phyloP scores from a whole-genome alignment of 92 coral and sea anemone genomes.

The Bergia sp. region DNA sequence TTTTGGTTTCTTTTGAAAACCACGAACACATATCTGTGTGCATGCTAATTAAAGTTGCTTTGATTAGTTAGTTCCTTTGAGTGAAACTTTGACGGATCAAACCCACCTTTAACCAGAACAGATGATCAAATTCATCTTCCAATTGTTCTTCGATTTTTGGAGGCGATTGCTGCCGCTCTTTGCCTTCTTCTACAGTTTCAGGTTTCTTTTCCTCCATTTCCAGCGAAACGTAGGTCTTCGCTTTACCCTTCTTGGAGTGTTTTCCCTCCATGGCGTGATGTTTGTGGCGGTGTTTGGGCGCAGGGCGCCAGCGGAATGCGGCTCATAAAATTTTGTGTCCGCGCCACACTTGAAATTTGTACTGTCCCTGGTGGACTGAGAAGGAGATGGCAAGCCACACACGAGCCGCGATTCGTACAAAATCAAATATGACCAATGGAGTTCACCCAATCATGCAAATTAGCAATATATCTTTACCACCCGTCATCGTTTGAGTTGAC shows the following conservation, averaged over 20 bases:
- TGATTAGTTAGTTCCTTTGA: no score
- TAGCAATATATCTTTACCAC: neutral
- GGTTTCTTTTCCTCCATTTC: conserved; percentile 65
- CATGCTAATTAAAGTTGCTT: neutral
- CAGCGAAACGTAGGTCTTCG: conserved; percentile 54
- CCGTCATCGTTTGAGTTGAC: neutral
- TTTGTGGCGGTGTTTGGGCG: neutral
- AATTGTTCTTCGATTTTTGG: conserved; percentile 41
- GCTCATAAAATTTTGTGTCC: neutral
- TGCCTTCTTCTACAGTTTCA: conserved; percentile 31
- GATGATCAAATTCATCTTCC: conserved; percentile 61
- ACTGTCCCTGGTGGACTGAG: conserved; percentile 11
- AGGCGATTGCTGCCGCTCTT: conserved; percentile 36
- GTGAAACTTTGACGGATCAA: neutral
- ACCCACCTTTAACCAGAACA: conserved; percentile 74
- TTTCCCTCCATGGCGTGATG: conserved; percentile 44
- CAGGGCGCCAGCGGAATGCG: conserved; percentile 8
- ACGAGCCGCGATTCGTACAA: neutral
- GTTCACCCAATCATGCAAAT: conserved; percentile 36
- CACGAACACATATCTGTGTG: neutral
- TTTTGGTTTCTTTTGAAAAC: neutral
- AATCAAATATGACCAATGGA: conserved; percentile 33
- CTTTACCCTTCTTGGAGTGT: conserved; percentile 7
- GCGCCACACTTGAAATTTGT: conserved; percentile 17
- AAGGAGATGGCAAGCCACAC: conserved; percentile 1